Conservation (phyloP, 1,140 invertebrate genomes). For the Cepaea nemoralis region DNA sequence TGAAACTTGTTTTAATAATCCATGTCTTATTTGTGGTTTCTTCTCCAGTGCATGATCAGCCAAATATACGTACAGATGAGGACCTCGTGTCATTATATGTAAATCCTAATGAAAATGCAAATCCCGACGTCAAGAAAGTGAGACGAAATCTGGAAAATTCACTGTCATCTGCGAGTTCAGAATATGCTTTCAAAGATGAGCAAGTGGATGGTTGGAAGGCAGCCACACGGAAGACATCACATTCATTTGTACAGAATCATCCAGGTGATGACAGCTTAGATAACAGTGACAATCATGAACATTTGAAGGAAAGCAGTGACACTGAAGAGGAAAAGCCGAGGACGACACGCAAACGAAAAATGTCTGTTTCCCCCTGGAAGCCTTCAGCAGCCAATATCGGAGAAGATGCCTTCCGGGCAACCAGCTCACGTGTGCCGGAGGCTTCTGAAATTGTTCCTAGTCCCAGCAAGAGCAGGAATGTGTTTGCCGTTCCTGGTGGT, state of each 20-base stretch:
- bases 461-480: slow-evolving; percentile 23
- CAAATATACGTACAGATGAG: neutral
- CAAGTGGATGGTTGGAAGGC: too few relatives aligned
- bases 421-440: too few relatives aligned
- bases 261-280: neutral
- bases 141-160: neutral
- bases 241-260: neutral
- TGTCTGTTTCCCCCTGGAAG: neutral
- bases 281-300: neutral
- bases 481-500: slow-evolving; percentile 36
- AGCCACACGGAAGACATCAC: neutral
- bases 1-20: neutral
- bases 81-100: slow-evolving; percentile 5
- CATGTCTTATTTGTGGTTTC: neutral
- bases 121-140: neutral
- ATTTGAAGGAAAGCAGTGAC: neutral
- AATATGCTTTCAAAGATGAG: neutral
- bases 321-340: neutral
- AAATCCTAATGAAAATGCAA: neutral
- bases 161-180: neutral
- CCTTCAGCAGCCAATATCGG: slow-evolving; percentile 18
- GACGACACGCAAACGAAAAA: neutral
- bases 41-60: neutral
- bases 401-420: slow-evolving; percentile 6
- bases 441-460: neutral